Base-by-base conservation (phyloP, 1,140 invertebrate species). In the Sitophilus oryzae region DNA sequence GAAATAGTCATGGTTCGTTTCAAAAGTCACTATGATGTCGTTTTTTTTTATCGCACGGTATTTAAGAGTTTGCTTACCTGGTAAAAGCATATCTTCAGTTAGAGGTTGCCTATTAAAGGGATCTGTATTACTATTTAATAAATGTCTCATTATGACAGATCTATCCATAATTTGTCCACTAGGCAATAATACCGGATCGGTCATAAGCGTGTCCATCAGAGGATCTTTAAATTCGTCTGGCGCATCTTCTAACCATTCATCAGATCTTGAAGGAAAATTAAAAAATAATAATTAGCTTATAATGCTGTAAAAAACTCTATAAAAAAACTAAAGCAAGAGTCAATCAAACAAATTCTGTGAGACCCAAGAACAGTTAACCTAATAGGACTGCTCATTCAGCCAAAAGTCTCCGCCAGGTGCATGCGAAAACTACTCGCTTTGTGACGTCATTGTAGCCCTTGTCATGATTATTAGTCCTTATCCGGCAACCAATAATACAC, bases 171-270 rank as follows among this genome's bases (percentile, higher is more conserved):
- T 80, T 64, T 90, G 91, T 51, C 95, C 95, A 50, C 92, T 93
- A 8, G 95, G 95, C 54, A 99, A 75, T 52, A 87, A 77, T 0
- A 98, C 94, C 2, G 96, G 96, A 72, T 99, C 93, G 1, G 86
- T 86, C 95, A 98, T 98, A 15, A 99, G 72, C 0, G 94, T 98
- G 67, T 95, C 92, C 94, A 98, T 97, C 1, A 99, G 74, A 0
- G 95, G 93, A 80, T 98, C 95, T 75, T 86, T 86, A 71, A 96
- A 98, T 73, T 98, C 94, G 61, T 98, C 95, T 0, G 96, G 96
- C 36, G 93, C 93, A 72, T 98, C 94, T 21, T 89, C 91, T 67
- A 86, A 93, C 72, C 97, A 94, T 58, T 94, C 90, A 66, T 91
- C 87, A 60, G 82, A 82, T 58, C 53, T 56, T 21, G 35, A n/a